Evolutionary conservation across 2,888 invertebrate genomes (phyloP).

Genomic region (Pristionchus arcanus): DNA sequence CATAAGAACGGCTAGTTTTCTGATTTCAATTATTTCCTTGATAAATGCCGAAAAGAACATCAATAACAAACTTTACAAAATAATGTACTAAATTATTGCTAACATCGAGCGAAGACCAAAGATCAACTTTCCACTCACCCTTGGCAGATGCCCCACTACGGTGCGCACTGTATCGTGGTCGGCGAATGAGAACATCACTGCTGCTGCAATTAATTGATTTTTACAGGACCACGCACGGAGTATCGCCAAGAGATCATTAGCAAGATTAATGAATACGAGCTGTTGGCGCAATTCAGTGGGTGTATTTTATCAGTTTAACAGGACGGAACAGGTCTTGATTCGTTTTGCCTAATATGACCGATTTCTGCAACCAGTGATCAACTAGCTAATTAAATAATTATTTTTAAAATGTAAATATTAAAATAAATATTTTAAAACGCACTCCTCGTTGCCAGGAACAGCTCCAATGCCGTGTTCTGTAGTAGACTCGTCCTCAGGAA

Average conservation of each 20-base stretch:
- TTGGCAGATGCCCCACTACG: conserved; percentile 96
- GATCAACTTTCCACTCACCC: conserved; percentile 84
- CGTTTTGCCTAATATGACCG: not conserved
- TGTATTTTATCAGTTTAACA: too few species aligned
- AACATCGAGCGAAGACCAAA: not conserved
- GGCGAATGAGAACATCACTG: conserved; percentile 98
- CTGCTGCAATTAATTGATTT: conserved; percentile 85
- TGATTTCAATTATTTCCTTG: too few species aligned
- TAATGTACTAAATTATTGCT: too few species aligned
- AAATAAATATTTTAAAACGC: conserved; percentile 24
- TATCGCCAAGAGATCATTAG: too few species aligned
- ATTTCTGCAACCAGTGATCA: too few species aligned
- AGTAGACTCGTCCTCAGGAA: conserved; percentile 96
- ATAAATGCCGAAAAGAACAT: too few species aligned
- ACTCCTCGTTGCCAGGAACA: conserved; percentile 99
- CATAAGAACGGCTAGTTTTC: too few species aligned
- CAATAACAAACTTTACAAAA: too few species aligned
- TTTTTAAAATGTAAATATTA: too few species aligned
- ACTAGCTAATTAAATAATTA: too few species aligned
- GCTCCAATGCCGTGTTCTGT: conserved; percentile 95
- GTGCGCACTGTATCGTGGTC: conserved; percentile 98
- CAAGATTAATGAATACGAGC: not conserved
- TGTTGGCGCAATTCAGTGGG: not conserved
- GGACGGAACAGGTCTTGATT: too few species aligned
- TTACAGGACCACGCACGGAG: not conserved